phyloP scores from a whole-genome alignment of 2,113 vertebrate species.

The Naja naja region DNA sequence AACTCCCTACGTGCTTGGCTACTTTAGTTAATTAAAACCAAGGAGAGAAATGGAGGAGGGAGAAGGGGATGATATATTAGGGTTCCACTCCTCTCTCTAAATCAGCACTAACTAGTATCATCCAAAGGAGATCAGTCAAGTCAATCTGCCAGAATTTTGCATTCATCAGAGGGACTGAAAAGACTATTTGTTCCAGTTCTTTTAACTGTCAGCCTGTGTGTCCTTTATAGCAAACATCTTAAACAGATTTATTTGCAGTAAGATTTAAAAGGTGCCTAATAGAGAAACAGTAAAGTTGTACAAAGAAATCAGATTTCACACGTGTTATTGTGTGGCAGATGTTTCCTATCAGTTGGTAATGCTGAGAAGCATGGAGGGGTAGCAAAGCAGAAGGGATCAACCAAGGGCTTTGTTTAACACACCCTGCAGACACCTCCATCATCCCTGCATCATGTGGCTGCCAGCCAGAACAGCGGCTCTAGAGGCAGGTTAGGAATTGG shows the following conservation, averaged over 20 bases:
- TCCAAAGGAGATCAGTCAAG: not conserved
- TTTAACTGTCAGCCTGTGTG: not conserved
- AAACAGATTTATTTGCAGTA: not conserved
- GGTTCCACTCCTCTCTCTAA: not conserved
- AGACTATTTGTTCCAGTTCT: not conserved
- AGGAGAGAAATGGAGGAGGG: not conserved
- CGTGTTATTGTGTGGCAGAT: not conserved
- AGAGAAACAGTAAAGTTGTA: not conserved
- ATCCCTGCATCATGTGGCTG: not conserved
- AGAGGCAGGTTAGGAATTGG: not conserved
- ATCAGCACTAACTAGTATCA: not conserved
- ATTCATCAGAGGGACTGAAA: not conserved
- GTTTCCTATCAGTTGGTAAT: not conserved
- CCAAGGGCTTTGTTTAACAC: not conserved
- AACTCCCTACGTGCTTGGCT: not conserved
- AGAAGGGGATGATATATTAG: not conserved
- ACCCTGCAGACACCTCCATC: not conserved
- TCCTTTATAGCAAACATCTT: not conserved
- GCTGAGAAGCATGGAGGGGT: not conserved
- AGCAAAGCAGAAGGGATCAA: not conserved
- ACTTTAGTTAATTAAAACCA: not conserved
- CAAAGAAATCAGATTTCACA: not conserved
- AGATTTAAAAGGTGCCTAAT: not conserved
- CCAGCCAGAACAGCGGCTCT: not conserved
- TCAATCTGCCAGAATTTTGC: not conserved